Evolutionary conservation across 2,888 invertebrate genomes (phyloP).

Genomic region (Eurytoma adleriae): DNA sequence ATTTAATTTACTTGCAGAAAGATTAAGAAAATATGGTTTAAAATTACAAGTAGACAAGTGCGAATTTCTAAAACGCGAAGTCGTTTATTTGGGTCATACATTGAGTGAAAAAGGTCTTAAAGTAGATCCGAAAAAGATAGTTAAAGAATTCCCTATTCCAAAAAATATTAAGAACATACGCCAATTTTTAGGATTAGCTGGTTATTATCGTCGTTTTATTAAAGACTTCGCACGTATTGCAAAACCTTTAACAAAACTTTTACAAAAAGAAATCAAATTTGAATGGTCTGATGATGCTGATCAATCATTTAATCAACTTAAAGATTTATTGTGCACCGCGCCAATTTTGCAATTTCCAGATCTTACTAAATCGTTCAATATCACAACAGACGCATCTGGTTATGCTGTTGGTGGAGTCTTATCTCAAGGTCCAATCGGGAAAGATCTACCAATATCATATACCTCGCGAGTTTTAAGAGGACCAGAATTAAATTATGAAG

Average conservation of each 20-base stretch:
- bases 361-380: conserved; percentile 5
- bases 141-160: conserved; percentile 23
- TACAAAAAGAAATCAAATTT: conserved; percentile 30
- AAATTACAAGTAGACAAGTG: conserved; percentile 2
- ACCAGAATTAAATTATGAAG: no score
- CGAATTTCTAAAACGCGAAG: not conserved
- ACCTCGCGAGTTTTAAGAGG: no score
- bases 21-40: not conserved
- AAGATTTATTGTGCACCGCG: conserved; percentile 2
- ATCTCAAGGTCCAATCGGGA: conserved; percentile 5
- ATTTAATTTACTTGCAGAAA: not conserved
- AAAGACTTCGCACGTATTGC: conserved; percentile 22
- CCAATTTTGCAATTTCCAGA: conserved; percentile 30
- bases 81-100: not conserved
- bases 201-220: conserved; percentile 41
- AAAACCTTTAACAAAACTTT: conserved; percentile 27
- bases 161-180: not conserved
- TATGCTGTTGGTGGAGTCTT: conserved; percentile 26
- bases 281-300: conserved; percentile 11
- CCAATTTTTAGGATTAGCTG: conserved; percentile 11
- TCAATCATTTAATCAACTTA: conserved; percentile 18
- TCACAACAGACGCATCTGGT: conserved; percentile 24
- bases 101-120: conserved; percentile 8
- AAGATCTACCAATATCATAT: no score
- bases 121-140: not conserved